Evolutionary conservation across 2,113 vertebrate genomes (phyloP), one percentile per base, ranked within the genome.

Genomic region (Apeltes quadracus): DNA sequence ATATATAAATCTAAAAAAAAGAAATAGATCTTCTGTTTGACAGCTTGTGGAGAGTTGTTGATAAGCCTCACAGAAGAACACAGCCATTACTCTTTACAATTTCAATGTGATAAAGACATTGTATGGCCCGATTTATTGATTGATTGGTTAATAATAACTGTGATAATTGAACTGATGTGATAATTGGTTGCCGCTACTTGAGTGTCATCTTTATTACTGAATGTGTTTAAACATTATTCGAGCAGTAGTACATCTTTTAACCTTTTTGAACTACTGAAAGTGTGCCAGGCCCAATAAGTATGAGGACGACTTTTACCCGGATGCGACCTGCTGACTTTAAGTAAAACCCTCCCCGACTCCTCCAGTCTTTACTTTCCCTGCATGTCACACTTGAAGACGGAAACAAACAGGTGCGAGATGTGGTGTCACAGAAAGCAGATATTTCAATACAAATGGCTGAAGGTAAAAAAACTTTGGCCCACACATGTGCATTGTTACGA

Each of bases 321-420:
- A 82, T 56, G 84, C 65, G 80, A 65, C 73, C 25, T 74, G 68
- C 62, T 80, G 59, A 66, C 64, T 23, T 44, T 1, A 55, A 43
- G n/a, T 11, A 22, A 54, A 61, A 69, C 69, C 63, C 72, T 70
- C 36, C 46, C 32, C 64, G 29, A 20, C 63, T 36, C 62, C 16
- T 65, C 44, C 57, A 43, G 67, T 61, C 78, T 63, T 64, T 61
- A 51, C 69, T 64, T 57, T 72, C 62, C 48, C 36, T 51, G n/a
- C n/a, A n/a, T n/a, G 91, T 88, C 83, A 86, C 5, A 46, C 75
- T 78, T 56, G 53, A 22, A 88, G 91, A 95, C 78, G 78, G 90
- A 92, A 85, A 68, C 39, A 69, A 91, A 70, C 90, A 94, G 92
- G 84, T 94, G 93, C 44, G 0, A 41, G 51, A 50, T 13, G 16